Evolutionary conservation across 2,797 vertebrate genomes (phyloP), one percentile per base, ranked within the genome.

Genomic region (Novumbra hubbsi): DNA sequence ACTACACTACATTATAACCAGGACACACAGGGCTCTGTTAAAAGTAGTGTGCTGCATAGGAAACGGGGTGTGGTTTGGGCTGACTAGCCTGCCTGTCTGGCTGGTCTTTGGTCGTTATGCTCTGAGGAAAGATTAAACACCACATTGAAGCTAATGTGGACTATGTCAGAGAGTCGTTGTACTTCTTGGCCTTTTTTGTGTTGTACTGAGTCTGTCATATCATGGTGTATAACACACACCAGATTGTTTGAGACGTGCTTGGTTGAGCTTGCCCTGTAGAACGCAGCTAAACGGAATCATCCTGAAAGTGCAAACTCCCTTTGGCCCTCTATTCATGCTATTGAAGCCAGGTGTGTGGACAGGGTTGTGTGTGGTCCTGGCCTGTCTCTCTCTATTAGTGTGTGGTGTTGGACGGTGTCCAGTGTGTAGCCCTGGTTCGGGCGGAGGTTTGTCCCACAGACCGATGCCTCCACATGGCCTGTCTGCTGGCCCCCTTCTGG

Each of bases 401-500:
- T n/a, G n/a, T n/a, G n/a, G n/a, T n/a, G n/a, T n/a, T n/a, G n/a
- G n/a, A n/a, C n/a, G n/a, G n/a, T n/a, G n/a, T n/a, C n/a, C n/a
- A n/a, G n/a, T n/a, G n/a, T 21, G 77, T 77, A 66, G 65, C 65
- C 32, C 6, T 16, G 7, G 50, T 71, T 70, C 49, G 38, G 52
- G 28, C 50, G 55, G 24, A 74, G 71, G 69, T 85, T 81, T 78
- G 81, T 76, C 49, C 73, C 76, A 65, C 78, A 81, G 80, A 78
- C 81, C 81, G 78, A 80, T 81, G 77, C 75, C 81, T 76, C 80
- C 84, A 90, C 84, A 86, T 87, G 86, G 86, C 64, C 16, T 1
- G 32, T 63, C 85, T 84, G 84, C 80, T 89, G 87, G 83, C 82
- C 69, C 49, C 2, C 52, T 68, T 76, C 49, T 0, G 7, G 63